phyloP scores from a whole-genome alignment of 1,140 invertebrate species.

The Maniola jurtina region DNA sequence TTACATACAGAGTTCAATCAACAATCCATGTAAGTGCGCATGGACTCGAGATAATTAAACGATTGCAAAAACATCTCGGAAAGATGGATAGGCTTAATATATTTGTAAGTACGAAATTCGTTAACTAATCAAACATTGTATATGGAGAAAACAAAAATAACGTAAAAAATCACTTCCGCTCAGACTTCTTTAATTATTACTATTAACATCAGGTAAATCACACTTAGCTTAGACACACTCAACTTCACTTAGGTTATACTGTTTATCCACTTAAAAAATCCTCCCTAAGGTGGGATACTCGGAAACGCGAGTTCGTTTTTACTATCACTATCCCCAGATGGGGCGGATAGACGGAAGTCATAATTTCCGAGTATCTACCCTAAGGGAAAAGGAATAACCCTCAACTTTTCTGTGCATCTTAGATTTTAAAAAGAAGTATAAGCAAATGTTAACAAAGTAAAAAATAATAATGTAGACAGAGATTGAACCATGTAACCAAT shows the following conservation, averaged over 20 bases:
- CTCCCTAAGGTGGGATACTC: no score
- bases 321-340: no score
- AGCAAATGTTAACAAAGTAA: conserved; percentile 23
- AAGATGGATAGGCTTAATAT: conserved; percentile 49
- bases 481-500: conserved; percentile 25
- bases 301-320: no score
- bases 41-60: conserved; percentile 50
- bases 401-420: conserved; percentile 16
- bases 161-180: neutral
- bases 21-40: conserved; percentile 65
- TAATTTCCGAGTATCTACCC: no score
- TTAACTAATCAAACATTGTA: no score
- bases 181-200: conserved; percentile 9
- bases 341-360: no score
- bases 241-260: no score
- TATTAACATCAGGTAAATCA: conserved; percentile 21
- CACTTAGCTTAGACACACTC: neutral
- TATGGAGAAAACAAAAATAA: neutral
- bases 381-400: conserved; percentile 26
- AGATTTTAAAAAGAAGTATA: conserved; percentile 27
- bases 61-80: conserved; percentile 42
- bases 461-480: conserved; percentile 16
- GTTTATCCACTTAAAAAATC: no score
- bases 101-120: conserved; percentile 48
- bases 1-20: conserved; percentile 56